Evolutionary conservation across 2,888 invertebrate genomes (phyloP), one percentile per base, ranked within the genome.

Genomic region (Carpatolechia fugitivella): DNA sequence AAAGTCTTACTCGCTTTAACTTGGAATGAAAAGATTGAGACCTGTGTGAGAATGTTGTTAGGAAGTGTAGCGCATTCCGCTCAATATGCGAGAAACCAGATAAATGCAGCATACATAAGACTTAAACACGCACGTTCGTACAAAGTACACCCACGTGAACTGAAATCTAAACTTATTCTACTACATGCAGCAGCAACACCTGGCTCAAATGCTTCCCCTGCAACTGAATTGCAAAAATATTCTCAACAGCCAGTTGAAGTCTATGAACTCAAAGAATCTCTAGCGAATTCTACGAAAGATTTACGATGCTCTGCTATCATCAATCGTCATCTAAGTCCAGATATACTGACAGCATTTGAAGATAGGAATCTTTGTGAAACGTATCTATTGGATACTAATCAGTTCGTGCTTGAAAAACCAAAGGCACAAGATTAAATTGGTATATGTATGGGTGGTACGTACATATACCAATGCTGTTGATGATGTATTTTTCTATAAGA

Each of bases 321-420:
- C 7, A 83, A 85, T 58, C 60, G 62, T 1, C 63, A 78, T 38
- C 66, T 83, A 0, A 69, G 71, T 3, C 57, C 59, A 0, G 66
- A 72, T 0, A 52, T 78, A 1, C 8, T 76, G 4, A 58, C 74
- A 11, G 60, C 40, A 0, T 84, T 74, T 46, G 61, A 77, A 4
- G 65, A 64, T 2, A 72, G 58, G 40, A 80, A 80, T 41, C 61
- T 75, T 1, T 82, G 82, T 48, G 74, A 78, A n/a, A 68, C 76
- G 0, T 82, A 78, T 49, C 52, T 76, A 0, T 35, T 68, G 2
- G 70, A 72, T 30, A 59, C 64, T 0, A 65, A 74, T n/a, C 56
- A 60, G 0, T 74, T 70, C 53, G 70, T 73, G 24, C 18, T 47
- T 18, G 20, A 48, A 10, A 11, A 41, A 14, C n/a, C 49, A n/a